A percentile compares a stretch with the other conserved stretches of the same genome.
Evolutionary conservation across 2,113 vertebrate genomes (phyloP).

Genomic region (Ovis canadensis): DNA sequence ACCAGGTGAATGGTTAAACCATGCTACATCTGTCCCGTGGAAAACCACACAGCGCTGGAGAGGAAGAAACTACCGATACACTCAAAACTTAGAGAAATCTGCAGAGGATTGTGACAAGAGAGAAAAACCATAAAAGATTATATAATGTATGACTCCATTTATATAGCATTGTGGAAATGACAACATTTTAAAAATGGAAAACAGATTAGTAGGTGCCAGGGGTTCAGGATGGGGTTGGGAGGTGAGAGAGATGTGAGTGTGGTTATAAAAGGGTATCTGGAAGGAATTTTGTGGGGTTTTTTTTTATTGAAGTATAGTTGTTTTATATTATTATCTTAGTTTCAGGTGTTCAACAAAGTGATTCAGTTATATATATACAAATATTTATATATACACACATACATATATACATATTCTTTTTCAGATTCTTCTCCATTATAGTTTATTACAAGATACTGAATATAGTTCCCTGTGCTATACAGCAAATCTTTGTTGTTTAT

Average conservation of each 20-base stretch:
- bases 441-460: not conserved
- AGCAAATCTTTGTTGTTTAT: not conserved
- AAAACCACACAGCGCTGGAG: not conserved
- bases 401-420: not conserved
- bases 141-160: not conserved
- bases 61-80: not conserved
- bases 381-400: not conserved
- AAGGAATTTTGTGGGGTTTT: not conserved
- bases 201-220: not conserved
- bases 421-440: not conserved
- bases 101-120: not conserved
- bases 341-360: not conserved
- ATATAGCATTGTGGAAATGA: constrained; percentile 6
- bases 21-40: not conserved
- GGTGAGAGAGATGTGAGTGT: not conserved
- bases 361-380: not conserved
- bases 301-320: not conserved
- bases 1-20: not conserved
- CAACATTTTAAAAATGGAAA: not conserved
- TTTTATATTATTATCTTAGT: not conserved
- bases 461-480: not conserved
- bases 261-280: not conserved
- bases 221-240: not conserved
- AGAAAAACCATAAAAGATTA: not conserved
- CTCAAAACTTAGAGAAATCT: not conserved